Evolutionary conservation across 2,888 invertebrate species (phyloP).

Genomic region (Anthophora plumipes): DNA sequence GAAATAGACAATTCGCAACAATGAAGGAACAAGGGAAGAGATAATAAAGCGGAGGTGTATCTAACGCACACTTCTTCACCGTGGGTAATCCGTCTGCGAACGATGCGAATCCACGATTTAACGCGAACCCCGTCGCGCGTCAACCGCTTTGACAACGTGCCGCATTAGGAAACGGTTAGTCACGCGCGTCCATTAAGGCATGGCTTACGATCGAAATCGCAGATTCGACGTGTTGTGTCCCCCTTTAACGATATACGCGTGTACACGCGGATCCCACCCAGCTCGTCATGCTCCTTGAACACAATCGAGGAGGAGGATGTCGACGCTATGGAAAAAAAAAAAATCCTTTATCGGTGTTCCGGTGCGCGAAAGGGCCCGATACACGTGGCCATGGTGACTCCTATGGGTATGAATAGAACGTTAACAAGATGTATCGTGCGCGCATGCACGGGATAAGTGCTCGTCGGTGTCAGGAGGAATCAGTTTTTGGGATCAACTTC

Average conservation of each 20-base stretch:
- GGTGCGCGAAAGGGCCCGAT: conserved; percentile 32
- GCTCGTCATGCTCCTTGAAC: conserved; percentile 63
- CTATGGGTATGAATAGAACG: conserved; percentile 53
- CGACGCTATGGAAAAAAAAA: conserved; percentile 16
- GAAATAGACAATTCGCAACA: not conserved
- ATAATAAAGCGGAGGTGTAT: conserved; percentile 8
- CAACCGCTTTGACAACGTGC: conserved; percentile 66
- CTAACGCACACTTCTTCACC: not conserved
- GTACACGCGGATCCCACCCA: conserved; percentile 37
- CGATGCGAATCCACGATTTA: conserved; percentile 26
- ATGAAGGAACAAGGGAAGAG: not conserved
- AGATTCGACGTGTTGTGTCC: conserved; percentile 62
- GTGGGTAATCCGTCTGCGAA: conserved; percentile 23
- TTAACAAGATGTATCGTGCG: conserved; percentile 55
- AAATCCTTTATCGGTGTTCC: conserved; percentile 56
- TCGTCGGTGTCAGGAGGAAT: not conserved
- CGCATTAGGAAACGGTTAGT: conserved; percentile 68
- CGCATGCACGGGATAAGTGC: conserved; percentile 16
- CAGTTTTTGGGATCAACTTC: conserved; percentile 12
- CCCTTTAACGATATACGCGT: conserved; percentile 46
- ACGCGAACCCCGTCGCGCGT: conserved; percentile 28
- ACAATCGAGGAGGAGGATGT: conserved; percentile 66
- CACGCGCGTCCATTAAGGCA: conserved; percentile 69
- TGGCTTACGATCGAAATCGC: conserved; percentile 65
- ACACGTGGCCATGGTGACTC: conserved; percentile 10